phyloP scores from a whole-genome alignment of 2,888 invertebrate genomes.

The Cinara cedri region DNA sequence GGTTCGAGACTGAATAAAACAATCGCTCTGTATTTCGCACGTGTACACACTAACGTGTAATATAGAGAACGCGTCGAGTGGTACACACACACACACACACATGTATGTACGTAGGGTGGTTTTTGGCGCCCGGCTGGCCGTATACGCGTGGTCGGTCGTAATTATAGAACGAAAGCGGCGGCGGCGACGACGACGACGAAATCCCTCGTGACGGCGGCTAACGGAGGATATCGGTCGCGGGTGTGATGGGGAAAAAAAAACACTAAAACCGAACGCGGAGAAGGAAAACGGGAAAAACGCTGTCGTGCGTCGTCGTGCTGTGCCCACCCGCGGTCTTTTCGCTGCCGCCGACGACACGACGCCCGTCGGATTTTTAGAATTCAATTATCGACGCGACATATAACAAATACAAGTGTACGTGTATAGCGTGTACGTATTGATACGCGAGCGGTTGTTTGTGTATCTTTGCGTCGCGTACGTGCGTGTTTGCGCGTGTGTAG shows the following conservation, averaged over 20 bases:
- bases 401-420: not conserved
- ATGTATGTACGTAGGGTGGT: not conserved
- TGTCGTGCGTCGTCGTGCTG: not conserved
- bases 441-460: not conserved
- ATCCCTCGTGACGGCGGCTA: conserved; percentile 9
- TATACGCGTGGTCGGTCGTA: conserved; percentile 38
- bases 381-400: conserved; percentile 25
- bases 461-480: too few relatives aligned
- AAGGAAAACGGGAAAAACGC: conserved; percentile 3
- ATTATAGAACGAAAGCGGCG: conserved; percentile 33
- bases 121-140: conserved; percentile 36
- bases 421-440: not conserved
- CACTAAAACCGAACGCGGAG: not conserved
- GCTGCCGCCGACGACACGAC: conserved; percentile 9
- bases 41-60: not conserved
- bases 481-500: not conserved
- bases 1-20: too few relatives aligned
- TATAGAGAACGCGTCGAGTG: not conserved
- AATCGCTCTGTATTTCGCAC: too few relatives aligned
- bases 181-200: conserved; percentile 2
- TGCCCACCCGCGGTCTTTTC: conserved; percentile 9
- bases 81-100: too few relatives aligned
- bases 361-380: conserved; percentile 42
- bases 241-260: not conserved
- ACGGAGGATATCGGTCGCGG: not conserved